A percentile compares a stretch with the other conserved stretches of the same genome.
Conservation (phyloP, 2,888 invertebrate genomes). For the Thymelicus acteon region DNA sequence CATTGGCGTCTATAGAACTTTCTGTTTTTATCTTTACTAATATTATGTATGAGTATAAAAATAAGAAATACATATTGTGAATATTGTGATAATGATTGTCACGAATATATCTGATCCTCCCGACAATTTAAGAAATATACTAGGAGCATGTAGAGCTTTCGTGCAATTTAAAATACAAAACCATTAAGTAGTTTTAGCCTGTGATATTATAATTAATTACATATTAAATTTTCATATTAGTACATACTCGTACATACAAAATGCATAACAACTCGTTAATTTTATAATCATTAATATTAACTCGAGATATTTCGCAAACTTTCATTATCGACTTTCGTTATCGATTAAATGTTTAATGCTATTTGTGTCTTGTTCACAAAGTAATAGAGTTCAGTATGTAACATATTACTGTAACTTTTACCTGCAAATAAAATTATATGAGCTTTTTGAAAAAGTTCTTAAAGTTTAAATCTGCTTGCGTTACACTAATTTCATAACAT, state of each 20-base stretch:
- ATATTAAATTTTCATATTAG: not conserved
- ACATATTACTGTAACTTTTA: not conserved
- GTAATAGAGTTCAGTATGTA: not conserved
- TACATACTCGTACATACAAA: not conserved
- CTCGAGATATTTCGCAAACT: too few species aligned
- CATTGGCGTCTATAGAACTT: too few species aligned
- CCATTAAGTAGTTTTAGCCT: not conserved
- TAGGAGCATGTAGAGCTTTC: too few species aligned
- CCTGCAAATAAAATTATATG: not conserved
- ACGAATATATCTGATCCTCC: too few species aligned
- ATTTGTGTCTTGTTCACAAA: not conserved
- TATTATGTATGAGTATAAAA: too few species aligned
- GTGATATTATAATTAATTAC: too few species aligned
- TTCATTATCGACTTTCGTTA: constrained; percentile 4
- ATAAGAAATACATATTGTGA: too few species aligned
- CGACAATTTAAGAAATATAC: too few species aligned
- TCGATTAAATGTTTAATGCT: not conserved
- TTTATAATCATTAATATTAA: not conserved
- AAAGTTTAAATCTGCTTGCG: constrained; percentile 1
- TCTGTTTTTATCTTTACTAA: too few species aligned
- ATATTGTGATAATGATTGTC: too few species aligned
- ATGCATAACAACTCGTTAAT: not conserved
- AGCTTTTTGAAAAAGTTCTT: not conserved
- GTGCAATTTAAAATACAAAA: not conserved
- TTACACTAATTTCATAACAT: not conserved